A percentile compares a stretch with the other conserved stretches of the same genome.
These are phyloP conservation scores for Stegastes partitus DNA, from an alignment of 2,113 vertebrate species.

Conservation along the genomic window DNA sequence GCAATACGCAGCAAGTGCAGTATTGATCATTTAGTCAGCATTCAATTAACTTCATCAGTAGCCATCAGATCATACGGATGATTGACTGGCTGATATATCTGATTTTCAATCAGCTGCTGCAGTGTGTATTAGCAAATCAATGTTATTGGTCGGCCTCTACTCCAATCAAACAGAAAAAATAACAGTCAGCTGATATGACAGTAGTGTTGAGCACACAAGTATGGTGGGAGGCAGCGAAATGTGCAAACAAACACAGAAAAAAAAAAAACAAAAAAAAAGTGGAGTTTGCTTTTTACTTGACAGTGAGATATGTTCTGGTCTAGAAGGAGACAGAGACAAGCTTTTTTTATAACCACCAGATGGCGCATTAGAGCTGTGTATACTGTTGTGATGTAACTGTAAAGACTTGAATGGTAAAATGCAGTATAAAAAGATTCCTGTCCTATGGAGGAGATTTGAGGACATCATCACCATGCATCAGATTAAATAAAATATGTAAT, in stretches of 20 bases:
- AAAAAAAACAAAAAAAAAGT: not conserved
- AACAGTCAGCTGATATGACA: conserved; percentile 11
- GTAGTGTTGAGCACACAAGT: not conserved
- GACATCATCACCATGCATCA: not conserved
- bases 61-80: conserved; percentile 14
- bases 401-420: not conserved
- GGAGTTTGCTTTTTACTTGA: not conserved
- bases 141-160: not conserved
- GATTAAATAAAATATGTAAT: not conserved
- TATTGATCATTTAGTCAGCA: conserved; percentile 35
- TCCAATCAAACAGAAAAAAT: not conserved
- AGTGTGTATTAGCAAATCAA: conserved; percentile 19
- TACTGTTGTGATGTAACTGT: conserved; percentile 1
- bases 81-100: conserved; percentile 5
- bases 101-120: conserved; percentile 18
- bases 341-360: conserved; percentile 60
- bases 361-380: conserved; percentile 60
- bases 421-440: conserved; percentile 2
- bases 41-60: conserved; percentile 16
- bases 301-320: not conserved
- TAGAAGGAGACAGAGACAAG: not conserved
- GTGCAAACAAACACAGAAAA: not conserved
- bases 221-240: not conserved
- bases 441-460: conserved; percentile 3
- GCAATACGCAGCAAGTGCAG: not conserved